Evolutionary conservation across 2,888 invertebrate species (phyloP).

Genomic region (Drosophila macrospina): DNA sequence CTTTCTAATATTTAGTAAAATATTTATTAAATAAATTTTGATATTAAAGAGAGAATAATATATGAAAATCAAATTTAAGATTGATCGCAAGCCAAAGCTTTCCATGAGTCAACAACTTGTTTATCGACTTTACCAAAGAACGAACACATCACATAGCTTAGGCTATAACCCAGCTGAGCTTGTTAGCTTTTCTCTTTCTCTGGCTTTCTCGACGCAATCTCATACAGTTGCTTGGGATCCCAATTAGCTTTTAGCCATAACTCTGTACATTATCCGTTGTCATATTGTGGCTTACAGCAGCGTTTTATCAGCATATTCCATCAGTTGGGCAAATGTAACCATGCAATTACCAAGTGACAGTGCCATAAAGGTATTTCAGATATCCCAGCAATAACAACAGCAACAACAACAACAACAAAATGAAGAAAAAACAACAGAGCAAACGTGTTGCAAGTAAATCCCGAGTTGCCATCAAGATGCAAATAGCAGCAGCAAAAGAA

Average conservation of each 20-base stretch:
- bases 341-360: conserved; percentile 32
- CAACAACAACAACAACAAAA: no score
- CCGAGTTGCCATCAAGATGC: conserved; percentile 18
- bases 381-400: no score
- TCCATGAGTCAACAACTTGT: no score
- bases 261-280: conserved; percentile 36
- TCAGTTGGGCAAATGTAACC: conserved; percentile 11
- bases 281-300: conserved; percentile 29
- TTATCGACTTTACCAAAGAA: no score
- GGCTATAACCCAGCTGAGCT: background rate
- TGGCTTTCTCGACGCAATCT: background rate
- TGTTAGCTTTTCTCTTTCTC: background rate
- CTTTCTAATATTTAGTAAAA: no score
- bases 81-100: no score
- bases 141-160: background rate
- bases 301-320: conserved; percentile 3
- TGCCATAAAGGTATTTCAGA: conserved; percentile 30
- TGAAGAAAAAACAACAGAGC: background rate
- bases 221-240: conserved; percentile 8
- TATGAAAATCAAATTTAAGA: no score
- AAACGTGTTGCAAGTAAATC: conserved; percentile 21
- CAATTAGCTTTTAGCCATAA: conserved; percentile 26
- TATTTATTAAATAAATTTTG: no score
- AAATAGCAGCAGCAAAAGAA: conserved; percentile 8
- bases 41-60: no score